phyloP scores from a whole-genome alignment of 2,888 invertebrate genomes.

The Philereme transversata region DNA sequence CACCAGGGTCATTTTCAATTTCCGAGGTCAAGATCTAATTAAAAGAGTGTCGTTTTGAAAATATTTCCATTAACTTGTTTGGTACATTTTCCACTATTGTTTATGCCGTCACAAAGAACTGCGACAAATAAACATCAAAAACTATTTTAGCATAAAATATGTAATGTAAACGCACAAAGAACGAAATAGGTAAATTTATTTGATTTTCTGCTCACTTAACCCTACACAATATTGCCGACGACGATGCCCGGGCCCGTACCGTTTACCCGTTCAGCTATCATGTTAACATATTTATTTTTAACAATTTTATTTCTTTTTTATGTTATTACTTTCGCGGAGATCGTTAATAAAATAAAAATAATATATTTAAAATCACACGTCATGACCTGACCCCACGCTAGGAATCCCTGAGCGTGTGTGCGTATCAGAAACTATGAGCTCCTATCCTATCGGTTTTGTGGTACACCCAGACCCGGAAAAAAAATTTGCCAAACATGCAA shows the following conservation, averaged over 20 bases:
- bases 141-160: conserved; percentile 17
- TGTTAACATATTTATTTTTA: conserved; percentile 2
- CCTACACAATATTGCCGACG: conserved; percentile 13
- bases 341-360: background rate
- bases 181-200: conserved; percentile 5
- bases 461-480: too few species aligned
- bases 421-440: too few species aligned
- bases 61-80: background rate
- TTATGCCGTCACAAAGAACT: conserved; percentile 2
- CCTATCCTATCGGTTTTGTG: too few species aligned
- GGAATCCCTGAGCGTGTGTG: too few species aligned
- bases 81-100: background rate
- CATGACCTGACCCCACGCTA: too few species aligned
- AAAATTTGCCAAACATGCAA: too few species aligned
- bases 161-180: conserved; percentile 5
- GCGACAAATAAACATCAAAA: conserved; percentile 13
- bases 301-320: background rate
- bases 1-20: conserved; percentile 18
- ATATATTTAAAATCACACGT: too few species aligned
- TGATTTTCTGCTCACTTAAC: conserved; percentile 18
- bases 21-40: conserved; percentile 24
- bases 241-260: background rate
- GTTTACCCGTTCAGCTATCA: conserved; percentile 1
- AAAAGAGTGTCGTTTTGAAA: conserved; percentile 5
- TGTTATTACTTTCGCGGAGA: background rate